These are phyloP conservation scores for Cheilosia pagana DNA, from an alignment of 2,888 invertebrate species.

Conservation along the genomic window DNA sequence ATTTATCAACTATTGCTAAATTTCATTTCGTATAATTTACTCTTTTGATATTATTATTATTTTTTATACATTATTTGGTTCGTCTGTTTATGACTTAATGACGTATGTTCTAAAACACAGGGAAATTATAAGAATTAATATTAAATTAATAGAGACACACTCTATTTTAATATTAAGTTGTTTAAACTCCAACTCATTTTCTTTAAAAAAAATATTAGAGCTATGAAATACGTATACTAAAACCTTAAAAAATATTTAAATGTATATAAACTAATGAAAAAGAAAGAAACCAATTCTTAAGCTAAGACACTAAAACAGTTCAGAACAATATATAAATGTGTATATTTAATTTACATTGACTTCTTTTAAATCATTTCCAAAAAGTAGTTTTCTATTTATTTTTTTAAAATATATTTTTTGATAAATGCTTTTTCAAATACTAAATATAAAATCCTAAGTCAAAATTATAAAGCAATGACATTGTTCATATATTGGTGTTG, in stretches of 20 bases:
- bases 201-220: constrained; percentile 15
- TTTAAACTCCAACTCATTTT: not conserved
- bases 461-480: constrained; percentile 64
- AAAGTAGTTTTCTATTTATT: constrained; percentile 54
- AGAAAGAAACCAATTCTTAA: constrained; percentile 39
- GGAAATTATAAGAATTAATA: constrained; percentile 19
- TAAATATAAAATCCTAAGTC: constrained; percentile 57
- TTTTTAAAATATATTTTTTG: constrained; percentile 70
- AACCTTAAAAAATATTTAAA: constrained; percentile 42
- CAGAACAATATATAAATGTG: constrained; percentile 67
- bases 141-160: no score
- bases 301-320: constrained; percentile 65
- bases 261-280: constrained; percentile 41
- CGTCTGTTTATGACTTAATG: not conserved
- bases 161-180: not conserved
- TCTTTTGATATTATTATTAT: constrained; percentile 7
- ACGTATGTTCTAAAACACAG: constrained; percentile 64
- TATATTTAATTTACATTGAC: constrained; percentile 34
- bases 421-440: constrained; percentile 72
- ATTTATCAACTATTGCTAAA: no score
- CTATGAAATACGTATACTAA: constrained; percentile 74
- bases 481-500: constrained; percentile 68
- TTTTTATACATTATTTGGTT: not conserved
- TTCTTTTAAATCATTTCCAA: constrained; percentile 36
- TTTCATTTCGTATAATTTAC: not conserved